Evolutionary conservation across 1,140 invertebrate genomes (phyloP).

Genomic region (Coenobita brevimanus): DNA sequence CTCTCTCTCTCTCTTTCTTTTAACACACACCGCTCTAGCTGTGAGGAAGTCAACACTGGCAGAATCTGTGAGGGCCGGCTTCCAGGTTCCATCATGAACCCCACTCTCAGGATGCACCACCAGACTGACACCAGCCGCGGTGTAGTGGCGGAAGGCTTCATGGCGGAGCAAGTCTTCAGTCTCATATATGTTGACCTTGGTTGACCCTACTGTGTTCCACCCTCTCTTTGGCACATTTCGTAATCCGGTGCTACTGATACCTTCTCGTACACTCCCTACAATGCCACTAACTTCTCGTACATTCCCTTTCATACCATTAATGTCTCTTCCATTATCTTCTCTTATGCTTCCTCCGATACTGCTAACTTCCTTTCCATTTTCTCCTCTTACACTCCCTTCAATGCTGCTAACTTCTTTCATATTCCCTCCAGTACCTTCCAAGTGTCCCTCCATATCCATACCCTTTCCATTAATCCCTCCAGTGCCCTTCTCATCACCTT

Average conservation of each 20-base stretch:
- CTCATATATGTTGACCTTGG: slow-evolving; percentile 65
- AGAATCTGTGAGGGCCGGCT: slow-evolving; percentile 20
- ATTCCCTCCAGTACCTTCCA: no score
- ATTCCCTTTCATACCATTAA: no score
- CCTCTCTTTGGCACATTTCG: not conserved
- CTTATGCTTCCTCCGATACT: no score
- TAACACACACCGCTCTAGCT: slow-evolving; percentile 37
- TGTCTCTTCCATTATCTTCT: no score
- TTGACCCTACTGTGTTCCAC: no score
- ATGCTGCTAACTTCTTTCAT: no score
- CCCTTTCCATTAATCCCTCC: no score
- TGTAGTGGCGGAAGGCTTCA: slow-evolving; percentile 57
- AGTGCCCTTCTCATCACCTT: no score
- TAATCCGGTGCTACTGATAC: not conserved
- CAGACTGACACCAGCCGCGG: slow-evolving; percentile 46
- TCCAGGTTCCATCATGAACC: slow-evolving; percentile 67
- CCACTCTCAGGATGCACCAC: slow-evolving; percentile 62
- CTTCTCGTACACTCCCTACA: not conserved
- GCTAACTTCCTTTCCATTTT: no score
- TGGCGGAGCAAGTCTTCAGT: slow-evolving; percentile 50
- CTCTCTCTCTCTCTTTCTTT: not conserved
- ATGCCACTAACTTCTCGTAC: no score
- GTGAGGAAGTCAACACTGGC: slow-evolving; percentile 56
- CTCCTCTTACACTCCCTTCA: no score
- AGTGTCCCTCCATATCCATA: no score